A percentile compares a stretch with the other conserved stretches of the same genome.
Evolutionary conservation across 2,888 invertebrate species (phyloP).

Genomic region (Leucania comma): DNA sequence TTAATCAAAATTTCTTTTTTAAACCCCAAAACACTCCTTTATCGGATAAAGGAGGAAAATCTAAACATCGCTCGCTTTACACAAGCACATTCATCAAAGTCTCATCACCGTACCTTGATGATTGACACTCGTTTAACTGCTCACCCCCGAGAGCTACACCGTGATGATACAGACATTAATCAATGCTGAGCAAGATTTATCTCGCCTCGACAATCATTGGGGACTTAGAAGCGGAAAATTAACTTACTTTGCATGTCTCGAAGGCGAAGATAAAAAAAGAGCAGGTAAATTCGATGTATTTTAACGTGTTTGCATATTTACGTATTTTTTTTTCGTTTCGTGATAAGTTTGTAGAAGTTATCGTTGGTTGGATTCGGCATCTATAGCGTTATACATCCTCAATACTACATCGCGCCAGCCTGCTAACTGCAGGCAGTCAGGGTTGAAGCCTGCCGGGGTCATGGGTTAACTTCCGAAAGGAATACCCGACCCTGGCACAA

Average conservation of each 20-base stretch:
- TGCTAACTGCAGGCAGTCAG: too few species aligned
- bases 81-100: constrained; percentile 46
- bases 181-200: constrained; percentile 53
- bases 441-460: too few species aligned
- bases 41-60: neutral
- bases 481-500: too few species aligned
- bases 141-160: constrained; percentile 20
- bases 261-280: constrained; percentile 8
- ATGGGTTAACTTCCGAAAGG: too few species aligned
- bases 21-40: too few species aligned
- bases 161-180: constrained; percentile 57
- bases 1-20: too few species aligned
- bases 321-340: neutral
- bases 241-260: constrained; percentile 43
- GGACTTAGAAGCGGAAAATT: constrained; percentile 37
- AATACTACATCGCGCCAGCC: too few species aligned
- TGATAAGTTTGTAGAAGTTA: too few species aligned
- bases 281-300: constrained; percentile 13
- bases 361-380: too few species aligned
- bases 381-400: too few species aligned
- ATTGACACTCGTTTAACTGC: constrained; percentile 53
- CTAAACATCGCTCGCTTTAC: constrained; percentile 1
- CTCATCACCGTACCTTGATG: constrained; percentile 16
- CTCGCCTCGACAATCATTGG: constrained; percentile 18
- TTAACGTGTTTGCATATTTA: neutral